A percentile compares a stretch with the other conserved stretches of the same genome.
phyloP scores from a whole-genome alignment of 2,113 vertebrate genomes.

The Terrapene triunguis region DNA sequence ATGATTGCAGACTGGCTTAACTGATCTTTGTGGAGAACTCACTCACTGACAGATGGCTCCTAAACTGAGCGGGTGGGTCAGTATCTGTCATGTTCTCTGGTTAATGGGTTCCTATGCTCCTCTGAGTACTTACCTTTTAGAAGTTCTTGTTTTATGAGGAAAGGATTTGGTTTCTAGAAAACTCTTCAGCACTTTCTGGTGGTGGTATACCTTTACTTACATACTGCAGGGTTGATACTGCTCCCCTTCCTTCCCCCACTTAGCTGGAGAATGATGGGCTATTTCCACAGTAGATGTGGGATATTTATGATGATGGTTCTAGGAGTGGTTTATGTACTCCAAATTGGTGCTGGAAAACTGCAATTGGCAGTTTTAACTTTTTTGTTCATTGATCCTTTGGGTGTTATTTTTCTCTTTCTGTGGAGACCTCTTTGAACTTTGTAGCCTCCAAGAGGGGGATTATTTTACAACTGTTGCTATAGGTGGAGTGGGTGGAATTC shows the following conservation, averaged over 20 bases:
- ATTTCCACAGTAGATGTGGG: background rate
- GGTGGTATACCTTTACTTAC: background rate
- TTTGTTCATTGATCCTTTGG: background rate
- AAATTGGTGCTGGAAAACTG: background rate
- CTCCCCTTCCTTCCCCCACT: background rate
- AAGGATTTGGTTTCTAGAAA: background rate
- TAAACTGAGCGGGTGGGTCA: background rate
- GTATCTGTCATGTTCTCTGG: background rate
- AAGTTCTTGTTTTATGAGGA: slow-evolving; percentile 21
- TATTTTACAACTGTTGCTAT: background rate
- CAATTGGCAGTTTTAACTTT: background rate
- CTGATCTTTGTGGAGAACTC: background rate
- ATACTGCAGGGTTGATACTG: background rate
- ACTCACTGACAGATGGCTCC: background rate
- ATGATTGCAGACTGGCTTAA: background rate
- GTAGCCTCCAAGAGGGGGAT: background rate
- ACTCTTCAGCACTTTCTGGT: background rate
- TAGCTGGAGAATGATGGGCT: background rate
- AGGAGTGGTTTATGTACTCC: background rate
- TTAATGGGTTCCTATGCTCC: background rate
- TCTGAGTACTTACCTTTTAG: slow-evolving; percentile 12
- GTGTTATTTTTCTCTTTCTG: background rate
- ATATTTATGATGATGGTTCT: background rate
- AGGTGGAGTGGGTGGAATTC: background rate
- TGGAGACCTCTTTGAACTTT: background rate